These are phyloP conservation scores for Brachyopa scutellaris DNA, from an alignment of 2,888 invertebrate genomes.

Conservation along the genomic window DNA sequence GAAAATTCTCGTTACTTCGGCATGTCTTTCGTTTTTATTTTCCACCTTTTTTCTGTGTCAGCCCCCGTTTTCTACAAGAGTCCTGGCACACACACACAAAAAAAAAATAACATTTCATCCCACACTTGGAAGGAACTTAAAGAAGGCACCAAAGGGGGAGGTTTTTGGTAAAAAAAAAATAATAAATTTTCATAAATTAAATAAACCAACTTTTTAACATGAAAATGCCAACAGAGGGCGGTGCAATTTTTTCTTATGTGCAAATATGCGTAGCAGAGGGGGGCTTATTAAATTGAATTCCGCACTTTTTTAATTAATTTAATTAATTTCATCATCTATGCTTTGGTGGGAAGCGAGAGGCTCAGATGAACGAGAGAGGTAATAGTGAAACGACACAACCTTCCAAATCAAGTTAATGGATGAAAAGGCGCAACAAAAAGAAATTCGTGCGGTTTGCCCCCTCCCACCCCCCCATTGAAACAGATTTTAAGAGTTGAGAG, in stretches of 20 bases:
- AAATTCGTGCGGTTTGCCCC: neutral
- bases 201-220: conserved; percentile 35
- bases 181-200: conserved; percentile 41
- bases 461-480: too few species aligned
- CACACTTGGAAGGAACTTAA: conserved; percentile 9
- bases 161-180: neutral
- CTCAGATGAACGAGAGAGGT: too few species aligned
- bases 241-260: neutral
- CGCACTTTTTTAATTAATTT: conserved; percentile 50
- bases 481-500: neutral
- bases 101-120: too few species aligned
- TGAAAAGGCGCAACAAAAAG: neutral
- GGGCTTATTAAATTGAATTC: conserved; percentile 28
- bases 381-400: too few species aligned
- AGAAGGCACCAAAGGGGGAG: conserved; percentile 2
- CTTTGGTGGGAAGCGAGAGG: neutral
- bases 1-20: conserved; percentile 17
- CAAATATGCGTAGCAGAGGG: neutral
- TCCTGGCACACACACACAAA: too few species aligned
- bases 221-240: conserved; percentile 3
- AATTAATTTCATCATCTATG: conserved; percentile 28
- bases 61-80: too few species aligned
- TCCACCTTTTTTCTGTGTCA: neutral
- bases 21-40: conserved; percentile 5
- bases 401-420: conserved; percentile 4